Percentiles rank a stretch among this genome's conserved stretches.
Conservation (phyloP, 1,140 invertebrate species). For the Propsilocerus akamusi region DNA sequence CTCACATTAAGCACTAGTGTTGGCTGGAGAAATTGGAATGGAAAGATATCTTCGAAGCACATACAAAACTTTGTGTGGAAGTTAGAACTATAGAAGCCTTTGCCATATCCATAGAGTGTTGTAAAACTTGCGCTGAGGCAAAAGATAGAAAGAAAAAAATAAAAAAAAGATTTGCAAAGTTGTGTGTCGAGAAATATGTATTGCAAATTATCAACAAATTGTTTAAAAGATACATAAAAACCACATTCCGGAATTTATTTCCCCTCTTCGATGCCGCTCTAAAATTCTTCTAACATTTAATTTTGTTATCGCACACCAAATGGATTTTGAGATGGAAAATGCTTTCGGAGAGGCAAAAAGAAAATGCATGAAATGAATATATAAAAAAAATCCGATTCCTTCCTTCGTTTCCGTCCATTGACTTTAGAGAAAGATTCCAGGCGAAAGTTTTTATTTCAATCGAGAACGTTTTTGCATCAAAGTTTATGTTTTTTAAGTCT, state of each 20-base stretch:
- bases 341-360: background rate
- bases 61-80: no score
- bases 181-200: background rate
- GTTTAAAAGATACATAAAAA: background rate
- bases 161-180: background rate
- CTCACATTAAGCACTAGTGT: background rate
- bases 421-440: no score
- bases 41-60: no score
- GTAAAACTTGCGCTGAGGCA: no score
- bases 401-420: no score
- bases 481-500: no score
- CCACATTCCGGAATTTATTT: background rate
- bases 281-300: background rate
- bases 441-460: no score
- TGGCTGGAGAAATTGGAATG: no score
- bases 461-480: no score
- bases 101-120: no score
- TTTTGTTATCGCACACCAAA: background rate
- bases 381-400: no score
- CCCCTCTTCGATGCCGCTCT: background rate
- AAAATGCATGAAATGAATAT: background rate
- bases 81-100: no score
- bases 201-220: constrained; percentile 4
- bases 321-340: background rate
- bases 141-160: background rate